Evolutionary conservation across 2,888 invertebrate genomes (phyloP), one percentile per base, ranked within the genome.

Genomic region (Pristionchus exspectatus): DNA sequence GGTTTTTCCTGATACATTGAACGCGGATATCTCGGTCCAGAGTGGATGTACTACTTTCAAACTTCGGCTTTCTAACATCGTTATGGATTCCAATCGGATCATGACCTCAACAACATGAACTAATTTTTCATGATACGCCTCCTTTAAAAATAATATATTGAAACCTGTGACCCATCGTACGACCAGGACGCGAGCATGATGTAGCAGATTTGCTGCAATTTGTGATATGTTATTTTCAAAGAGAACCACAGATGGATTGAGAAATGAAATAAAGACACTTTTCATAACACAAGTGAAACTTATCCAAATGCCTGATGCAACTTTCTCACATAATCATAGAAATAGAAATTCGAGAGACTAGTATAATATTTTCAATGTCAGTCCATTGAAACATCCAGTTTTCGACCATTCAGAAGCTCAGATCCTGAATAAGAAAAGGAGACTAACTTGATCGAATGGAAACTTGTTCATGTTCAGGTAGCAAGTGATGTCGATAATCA

Each of bases 171-270:
- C 0, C 95, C 95, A 87, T 94, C 94, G 89, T 93, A 92, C 3
- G 93, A 93, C 95, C 95, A 95, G 0, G 94, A 94, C 24, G 94
- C 94, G 27, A 95, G 90, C 95, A 95, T 95, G 24, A 95, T 92
- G 88, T 90, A 93, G 89, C 95, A 95, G 83, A 93, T 93, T 92
- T 95, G 94, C 92, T 94, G 92, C 66, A 91, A 91, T 69, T 72
- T 59, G 4, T 56, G 24, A n/a, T 44, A 27, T 5, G 9, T n/a
- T 85, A 59, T 85, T 7, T 85, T 59, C 81, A 18, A 24, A 4
- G 4, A 77, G 33, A 72, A 14, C 16, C 2, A 21, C 81, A 7
- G 2, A 50, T n/a, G 16, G 5, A 30, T 7, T 50, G 18, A 18
- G 30, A 30, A 56, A 83, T n/a, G n/a, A 30, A 21, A 30, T 0